Percentiles rank a stretch among this genome's conserved stretches.
Conservation (phyloP, 2,888 invertebrate genomes). For the Balanococcus diminutus region DNA sequence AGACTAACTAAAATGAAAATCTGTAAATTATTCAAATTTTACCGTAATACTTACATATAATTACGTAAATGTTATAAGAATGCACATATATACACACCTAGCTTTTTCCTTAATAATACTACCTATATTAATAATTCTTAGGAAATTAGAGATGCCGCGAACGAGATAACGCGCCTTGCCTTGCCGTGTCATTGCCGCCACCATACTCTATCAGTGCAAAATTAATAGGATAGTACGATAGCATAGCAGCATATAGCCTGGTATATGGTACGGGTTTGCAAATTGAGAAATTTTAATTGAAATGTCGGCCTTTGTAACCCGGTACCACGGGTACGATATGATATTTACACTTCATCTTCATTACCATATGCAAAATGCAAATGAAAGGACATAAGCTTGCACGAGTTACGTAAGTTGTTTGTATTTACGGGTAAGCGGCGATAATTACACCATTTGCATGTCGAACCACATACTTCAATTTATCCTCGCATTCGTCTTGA, state of each 20-base stretch:
- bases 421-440: slow-evolving; percentile 37
- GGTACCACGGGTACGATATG: slow-evolving; percentile 32
- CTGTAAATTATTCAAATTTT: slow-evolving; percentile 23
- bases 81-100: neutral
- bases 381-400: slow-evolving; percentile 48
- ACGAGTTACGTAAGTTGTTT: slow-evolving; percentile 52
- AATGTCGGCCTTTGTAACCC: slow-evolving; percentile 44
- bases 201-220: too few relatives aligned
- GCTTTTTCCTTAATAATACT: slow-evolving; percentile 8
- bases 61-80: neutral
- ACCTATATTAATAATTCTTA: slow-evolving; percentile 2
- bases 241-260: neutral
- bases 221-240: neutral
- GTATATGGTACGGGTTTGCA: slow-evolving; percentile 13
- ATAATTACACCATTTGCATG: slow-evolving; percentile 51
- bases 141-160: slow-evolving; percentile 24
- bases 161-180: neutral
- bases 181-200: too few relatives aligned
- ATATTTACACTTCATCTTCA: slow-evolving; percentile 52
- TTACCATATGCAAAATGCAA: slow-evolving; percentile 51
- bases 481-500: slow-evolving; percentile 42
- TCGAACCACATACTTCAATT: slow-evolving; percentile 47
- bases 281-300: slow-evolving; percentile 51
- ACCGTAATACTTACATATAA: neutral
- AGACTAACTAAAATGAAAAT: neutral